These are phyloP conservation scores for Sphyrna mokarran DNA, from an alignment of 2,113 vertebrate species.

Conservation along the genomic window DNA sequence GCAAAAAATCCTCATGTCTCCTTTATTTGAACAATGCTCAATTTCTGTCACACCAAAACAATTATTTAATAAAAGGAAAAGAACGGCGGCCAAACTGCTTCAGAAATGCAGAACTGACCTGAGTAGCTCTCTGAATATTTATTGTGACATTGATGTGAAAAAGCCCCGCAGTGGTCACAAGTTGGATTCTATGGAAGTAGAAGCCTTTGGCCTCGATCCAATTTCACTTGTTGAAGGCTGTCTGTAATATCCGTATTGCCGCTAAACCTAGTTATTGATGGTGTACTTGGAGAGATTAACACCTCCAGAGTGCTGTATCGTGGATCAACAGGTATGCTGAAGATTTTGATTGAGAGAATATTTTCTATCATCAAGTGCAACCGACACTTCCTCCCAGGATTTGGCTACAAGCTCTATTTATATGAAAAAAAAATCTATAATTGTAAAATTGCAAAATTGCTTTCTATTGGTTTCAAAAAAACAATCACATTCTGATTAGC, in stretches of 20 bases:
- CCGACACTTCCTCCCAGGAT: neutral
- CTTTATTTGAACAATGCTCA: too few species aligned
- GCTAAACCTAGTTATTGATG: neutral
- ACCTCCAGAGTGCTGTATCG: too few species aligned
- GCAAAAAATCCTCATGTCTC: too few species aligned
- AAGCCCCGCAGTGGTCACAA: neutral
- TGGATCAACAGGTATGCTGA: neutral
- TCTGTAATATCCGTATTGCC: neutral
- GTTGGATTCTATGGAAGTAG: neutral
- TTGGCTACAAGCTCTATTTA: neutral
- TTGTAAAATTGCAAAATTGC: neutral
- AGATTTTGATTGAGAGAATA: neutral
- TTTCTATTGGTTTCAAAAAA: neutral
- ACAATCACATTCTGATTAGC: neutral
- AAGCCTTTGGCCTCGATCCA: slow-evolving; percentile 8
- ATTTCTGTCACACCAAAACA: too few species aligned
- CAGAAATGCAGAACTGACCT: neutral
- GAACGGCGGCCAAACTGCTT: neutral
- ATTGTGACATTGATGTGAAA: neutral
- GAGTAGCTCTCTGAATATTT: neutral
- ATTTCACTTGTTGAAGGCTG: neutral
- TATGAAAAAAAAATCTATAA: neutral
- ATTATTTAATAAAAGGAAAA: too few species aligned
- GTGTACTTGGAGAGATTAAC: neutral
- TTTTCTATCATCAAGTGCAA: neutral